A percentile compares a stretch with the other conserved stretches of the same genome.
These are phyloP conservation scores for Panagrolaimus sp. DNA, from an alignment of 1,140 invertebrate genomes.

Conservation along the genomic window DNA sequence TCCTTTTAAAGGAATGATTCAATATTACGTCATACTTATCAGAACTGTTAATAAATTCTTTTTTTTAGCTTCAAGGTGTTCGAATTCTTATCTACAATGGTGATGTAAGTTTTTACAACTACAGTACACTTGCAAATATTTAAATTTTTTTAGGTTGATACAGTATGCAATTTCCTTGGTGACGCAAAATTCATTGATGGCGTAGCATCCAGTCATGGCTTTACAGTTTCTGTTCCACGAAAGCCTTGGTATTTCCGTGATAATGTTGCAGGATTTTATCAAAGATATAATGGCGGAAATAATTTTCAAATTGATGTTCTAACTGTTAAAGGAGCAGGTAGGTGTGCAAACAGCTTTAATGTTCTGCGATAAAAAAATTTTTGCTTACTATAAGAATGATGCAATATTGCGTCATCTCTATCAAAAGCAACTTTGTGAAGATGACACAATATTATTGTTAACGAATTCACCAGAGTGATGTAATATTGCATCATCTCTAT, in stretches of 20 bases:
- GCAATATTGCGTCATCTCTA: no score
- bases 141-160: conserved; percentile 59
- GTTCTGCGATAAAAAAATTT: not conserved
- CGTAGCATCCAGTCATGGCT: conserved; percentile 18
- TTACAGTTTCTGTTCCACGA: not conserved
- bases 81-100: conserved; percentile 2
- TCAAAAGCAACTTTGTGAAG: no score
- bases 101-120: not conserved
- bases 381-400: no score
- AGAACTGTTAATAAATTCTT: no score
- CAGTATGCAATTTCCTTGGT: conserved; percentile 63
- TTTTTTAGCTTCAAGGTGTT: not conserved
- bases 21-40: no score
- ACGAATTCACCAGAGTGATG: no score
- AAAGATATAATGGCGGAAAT: conserved; percentile 21
- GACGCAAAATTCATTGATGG: conserved; percentile 62
- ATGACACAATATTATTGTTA: no score
- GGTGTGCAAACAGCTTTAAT: not conserved
- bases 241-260: conserved; percentile 21
- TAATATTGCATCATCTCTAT: no score
- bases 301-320: conserved; percentile 28
- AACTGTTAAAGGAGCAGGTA: conserved; percentile 25
- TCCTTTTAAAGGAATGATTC: no score
- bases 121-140: not conserved
- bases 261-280: conserved; percentile 29